These are phyloP conservation scores for Urocynchramus pylzowi DNA, from an alignment of 2,113 vertebrate genomes.

Conservation along the genomic window DNA sequence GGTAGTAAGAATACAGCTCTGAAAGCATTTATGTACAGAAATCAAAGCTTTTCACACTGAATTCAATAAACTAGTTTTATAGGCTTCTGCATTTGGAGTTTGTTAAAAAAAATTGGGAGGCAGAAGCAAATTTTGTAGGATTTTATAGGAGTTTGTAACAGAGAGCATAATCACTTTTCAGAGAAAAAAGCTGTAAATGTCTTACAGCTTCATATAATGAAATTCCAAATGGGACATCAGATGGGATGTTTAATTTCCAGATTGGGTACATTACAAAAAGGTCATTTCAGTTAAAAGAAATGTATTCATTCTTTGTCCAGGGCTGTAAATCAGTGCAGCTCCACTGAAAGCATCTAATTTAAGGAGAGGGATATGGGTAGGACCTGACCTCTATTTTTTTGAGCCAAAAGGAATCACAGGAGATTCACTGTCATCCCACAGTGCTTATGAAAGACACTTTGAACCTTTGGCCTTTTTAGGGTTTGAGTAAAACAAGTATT, in stretches of 20 bases:
- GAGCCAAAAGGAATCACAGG: background rate
- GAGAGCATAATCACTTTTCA: background rate
- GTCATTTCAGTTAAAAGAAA: background rate
- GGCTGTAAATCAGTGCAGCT: slow-evolving; percentile 5
- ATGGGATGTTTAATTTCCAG: background rate
- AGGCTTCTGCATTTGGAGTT: background rate
- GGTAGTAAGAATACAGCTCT: background rate
- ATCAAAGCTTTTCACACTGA: background rate
- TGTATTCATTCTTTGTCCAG: background rate
- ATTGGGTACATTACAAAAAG: background rate
- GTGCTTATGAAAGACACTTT: background rate
- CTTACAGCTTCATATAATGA: background rate
- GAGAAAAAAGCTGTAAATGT: background rate
- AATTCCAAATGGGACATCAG: background rate
- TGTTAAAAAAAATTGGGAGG: background rate
- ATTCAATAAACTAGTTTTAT: background rate
- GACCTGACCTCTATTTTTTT: background rate
- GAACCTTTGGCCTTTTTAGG: background rate
- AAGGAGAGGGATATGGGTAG: background rate
- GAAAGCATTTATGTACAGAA: background rate
- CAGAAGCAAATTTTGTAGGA: background rate
- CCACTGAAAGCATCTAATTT: background rate
- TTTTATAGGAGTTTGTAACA: background rate
- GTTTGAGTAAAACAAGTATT: background rate
- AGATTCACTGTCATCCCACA: background rate